These are phyloP conservation scores for Labroides dimidiatus DNA, from an alignment of 2,797 vertebrate genomes.

Conservation along the genomic window DNA sequence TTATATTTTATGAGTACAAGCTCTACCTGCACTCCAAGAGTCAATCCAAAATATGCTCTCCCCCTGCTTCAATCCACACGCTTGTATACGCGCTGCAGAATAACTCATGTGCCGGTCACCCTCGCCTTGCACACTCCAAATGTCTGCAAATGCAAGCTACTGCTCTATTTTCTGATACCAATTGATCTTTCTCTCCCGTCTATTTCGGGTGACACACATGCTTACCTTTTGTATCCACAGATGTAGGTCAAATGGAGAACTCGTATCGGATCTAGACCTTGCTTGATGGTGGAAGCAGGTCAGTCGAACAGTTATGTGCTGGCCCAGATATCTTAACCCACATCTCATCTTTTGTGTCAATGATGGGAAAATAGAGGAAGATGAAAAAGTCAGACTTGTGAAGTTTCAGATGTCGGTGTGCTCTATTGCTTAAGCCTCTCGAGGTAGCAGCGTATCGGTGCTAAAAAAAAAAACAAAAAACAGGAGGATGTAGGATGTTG, in stretches of 20 bases:
- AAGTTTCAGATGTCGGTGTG: conserved; percentile 25
- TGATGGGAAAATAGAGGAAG: conserved; percentile 35
- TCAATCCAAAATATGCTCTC: conserved; percentile 49
- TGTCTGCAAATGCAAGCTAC: conserved; percentile 43
- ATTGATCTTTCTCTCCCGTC: conserved; percentile 9
- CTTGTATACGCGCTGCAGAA: conserved; percentile 2
- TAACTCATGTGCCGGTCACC: conserved; percentile 47
- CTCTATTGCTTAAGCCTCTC: conserved; percentile 29
- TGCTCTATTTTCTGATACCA: conserved; percentile 28
- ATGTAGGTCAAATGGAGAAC: conserved; percentile 67
- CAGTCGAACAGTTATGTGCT: conserved; percentile 63
- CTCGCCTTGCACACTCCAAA: conserved; percentile 36
- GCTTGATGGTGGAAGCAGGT: conserved; percentile 55
- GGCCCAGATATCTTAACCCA: conserved; percentile 69
- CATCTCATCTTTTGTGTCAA: conserved; percentile 54
- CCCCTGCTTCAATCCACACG: conserved; percentile 38
- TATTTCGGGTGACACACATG: conserved; percentile 45
- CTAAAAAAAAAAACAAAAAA: conserved; percentile 15
- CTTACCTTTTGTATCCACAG: conserved; percentile 34
- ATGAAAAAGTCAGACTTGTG: conserved; percentile 22
- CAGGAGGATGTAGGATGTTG: conserved; percentile 32
- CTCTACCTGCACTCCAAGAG: conserved; percentile 31
- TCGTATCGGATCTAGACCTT: conserved; percentile 40
- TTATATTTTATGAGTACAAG: conserved; percentile 46
- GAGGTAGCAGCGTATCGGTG: conserved; percentile 6